Evolutionary conservation across 2,113 vertebrate species (phyloP).

Genomic region (Tretioscincus oriximinensis): DNA sequence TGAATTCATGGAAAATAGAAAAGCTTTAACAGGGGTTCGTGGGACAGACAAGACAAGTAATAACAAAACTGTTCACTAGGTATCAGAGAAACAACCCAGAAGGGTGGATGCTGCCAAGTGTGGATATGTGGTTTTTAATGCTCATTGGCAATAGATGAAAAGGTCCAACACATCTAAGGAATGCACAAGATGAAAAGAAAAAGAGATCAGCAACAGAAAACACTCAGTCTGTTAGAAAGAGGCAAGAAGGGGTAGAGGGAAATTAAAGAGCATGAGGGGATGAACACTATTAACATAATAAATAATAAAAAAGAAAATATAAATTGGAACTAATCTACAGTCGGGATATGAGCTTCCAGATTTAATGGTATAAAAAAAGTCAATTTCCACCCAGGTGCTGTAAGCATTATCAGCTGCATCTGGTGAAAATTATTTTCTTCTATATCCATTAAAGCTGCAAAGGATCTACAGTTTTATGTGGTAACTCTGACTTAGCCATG

Average conservation of each 20-base stretch:
- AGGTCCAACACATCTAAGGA: not conserved
- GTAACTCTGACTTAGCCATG: not conserved
- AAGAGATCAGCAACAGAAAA: slow-evolving; percentile 9
- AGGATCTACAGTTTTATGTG: no score
- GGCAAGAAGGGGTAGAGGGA: not conserved
- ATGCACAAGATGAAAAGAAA: slow-evolving; percentile 15
- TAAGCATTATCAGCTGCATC: no score
- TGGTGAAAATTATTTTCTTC: no score
- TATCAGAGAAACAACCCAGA: no score
- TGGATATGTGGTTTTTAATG: slow-evolving; percentile 27
- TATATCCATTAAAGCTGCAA: no score
- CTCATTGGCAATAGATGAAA: slow-evolving; percentile 12
- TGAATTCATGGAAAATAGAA: slow-evolving; percentile 52
- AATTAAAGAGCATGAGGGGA: not conserved
- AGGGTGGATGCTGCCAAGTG: not conserved
- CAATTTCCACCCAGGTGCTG: no score
- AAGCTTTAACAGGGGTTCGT: not conserved
- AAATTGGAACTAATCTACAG: not conserved
- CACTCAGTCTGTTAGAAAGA: not conserved
- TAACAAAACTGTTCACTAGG: no score
- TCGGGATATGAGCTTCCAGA: no score
- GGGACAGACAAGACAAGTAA: no score
- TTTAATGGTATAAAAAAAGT: no score
- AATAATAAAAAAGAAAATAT: not conserved
- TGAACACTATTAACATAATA: not conserved